A percentile compares a stretch with the other conserved stretches of the same genome.
Evolutionary conservation across 1,140 invertebrate genomes (phyloP).

Genomic region (Oryctes rhinoceros): DNA sequence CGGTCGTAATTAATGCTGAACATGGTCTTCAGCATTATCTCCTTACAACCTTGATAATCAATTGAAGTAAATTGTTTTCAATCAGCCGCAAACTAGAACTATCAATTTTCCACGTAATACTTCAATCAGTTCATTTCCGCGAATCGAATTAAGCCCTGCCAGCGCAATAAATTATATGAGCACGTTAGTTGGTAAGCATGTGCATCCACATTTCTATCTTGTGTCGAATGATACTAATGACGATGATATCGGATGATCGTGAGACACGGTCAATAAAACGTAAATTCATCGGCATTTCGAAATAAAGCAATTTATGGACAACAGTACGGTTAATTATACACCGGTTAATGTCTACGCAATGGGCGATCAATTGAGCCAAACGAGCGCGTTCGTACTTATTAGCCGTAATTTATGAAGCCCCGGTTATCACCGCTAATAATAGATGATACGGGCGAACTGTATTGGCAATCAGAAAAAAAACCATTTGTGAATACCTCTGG

Average conservation of each 20-base stretch:
- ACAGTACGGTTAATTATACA: conserved; percentile 2
- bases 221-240: not conserved
- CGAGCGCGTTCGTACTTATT: not conserved
- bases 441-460: not conserved
- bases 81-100: too few relatives aligned
- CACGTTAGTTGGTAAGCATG: too few relatives aligned
- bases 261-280: not conserved
- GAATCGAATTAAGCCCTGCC: too few relatives aligned
- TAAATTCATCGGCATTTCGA: conserved; percentile 1
- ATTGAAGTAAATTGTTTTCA: too few relatives aligned
- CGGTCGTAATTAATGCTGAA: too few relatives aligned
- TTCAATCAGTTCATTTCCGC: too few relatives aligned
- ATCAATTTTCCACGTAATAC: too few relatives aligned
- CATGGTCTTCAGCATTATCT: too few relatives aligned
- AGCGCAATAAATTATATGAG: too few relatives aligned
- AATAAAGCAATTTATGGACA: not conserved
- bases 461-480: too few relatives aligned
- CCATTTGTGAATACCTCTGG: too few relatives aligned
- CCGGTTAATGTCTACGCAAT: conserved; percentile 7
- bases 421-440: not conserved
- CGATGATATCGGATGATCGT: conserved; percentile 3
- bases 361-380: not conserved
- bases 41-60: too few relatives aligned
- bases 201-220: not conserved
- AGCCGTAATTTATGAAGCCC: not conserved